These are phyloP conservation scores for Strix uralensis DNA, from an alignment of 2,113 vertebrate genomes.

Conservation along the genomic window DNA sequence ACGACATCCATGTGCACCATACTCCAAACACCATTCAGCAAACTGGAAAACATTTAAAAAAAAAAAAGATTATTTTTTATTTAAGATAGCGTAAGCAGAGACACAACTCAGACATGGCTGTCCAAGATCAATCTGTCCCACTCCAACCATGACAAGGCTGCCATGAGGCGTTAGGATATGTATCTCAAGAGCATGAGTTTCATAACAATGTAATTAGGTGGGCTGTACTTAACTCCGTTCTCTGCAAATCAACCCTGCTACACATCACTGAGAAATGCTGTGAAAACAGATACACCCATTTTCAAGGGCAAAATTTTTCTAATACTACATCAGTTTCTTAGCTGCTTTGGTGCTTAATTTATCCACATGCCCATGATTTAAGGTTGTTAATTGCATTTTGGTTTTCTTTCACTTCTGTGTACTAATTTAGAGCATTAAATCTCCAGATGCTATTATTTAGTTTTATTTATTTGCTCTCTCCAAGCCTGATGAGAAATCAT, in stretches of 20 bases:
- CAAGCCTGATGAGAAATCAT: not conserved
- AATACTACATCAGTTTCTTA: not conserved
- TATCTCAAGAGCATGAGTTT: not conserved
- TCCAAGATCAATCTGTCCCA: not conserved
- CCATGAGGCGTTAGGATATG: not conserved
- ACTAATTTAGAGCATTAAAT: not conserved
- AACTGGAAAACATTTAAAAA: constrained; percentile 75
- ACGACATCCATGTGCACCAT: constrained; percentile 93
- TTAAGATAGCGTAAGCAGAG: not conserved
- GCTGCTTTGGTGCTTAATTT: not conserved
- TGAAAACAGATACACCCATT: not conserved
- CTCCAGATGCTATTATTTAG: not conserved
- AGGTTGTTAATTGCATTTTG: not conserved
- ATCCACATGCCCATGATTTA: not conserved
- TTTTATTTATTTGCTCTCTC: not conserved
- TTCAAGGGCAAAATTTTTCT: not conserved
- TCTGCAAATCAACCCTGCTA: not conserved
- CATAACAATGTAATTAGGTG: not conserved
- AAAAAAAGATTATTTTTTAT: not conserved
- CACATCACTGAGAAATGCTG: not conserved
- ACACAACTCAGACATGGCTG: not conserved
- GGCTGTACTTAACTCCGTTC: not conserved
- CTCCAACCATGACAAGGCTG: not conserved
- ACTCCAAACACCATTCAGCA: constrained; percentile 97
- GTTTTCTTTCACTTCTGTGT: not conserved